phyloP scores from a whole-genome alignment of 2,797 vertebrate genomes.

The Microctenopoma lineatum region DNA sequence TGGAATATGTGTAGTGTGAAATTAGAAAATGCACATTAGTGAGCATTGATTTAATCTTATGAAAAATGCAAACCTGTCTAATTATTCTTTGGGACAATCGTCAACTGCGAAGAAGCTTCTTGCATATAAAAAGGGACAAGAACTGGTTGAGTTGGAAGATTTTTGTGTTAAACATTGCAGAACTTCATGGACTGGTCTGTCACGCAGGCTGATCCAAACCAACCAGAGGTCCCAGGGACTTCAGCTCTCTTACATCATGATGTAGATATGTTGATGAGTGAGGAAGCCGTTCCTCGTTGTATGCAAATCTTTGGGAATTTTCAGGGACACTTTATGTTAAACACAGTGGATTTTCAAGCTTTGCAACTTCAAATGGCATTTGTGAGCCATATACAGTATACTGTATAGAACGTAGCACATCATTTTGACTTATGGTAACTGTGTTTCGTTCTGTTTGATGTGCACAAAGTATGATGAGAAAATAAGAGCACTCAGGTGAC shows the following conservation, averaged over 20 bases:
- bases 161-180: slow-evolving; percentile 33
- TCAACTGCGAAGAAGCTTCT: slow-evolving; percentile 72
- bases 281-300: slow-evolving; percentile 52
- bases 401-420: slow-evolving; percentile 11
- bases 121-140: slow-evolving; percentile 46
- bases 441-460: background rate
- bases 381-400: slow-evolving; percentile 17
- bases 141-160: slow-evolving; percentile 46
- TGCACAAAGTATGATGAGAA: slow-evolving; percentile 12
- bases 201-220: slow-evolving; percentile 49
- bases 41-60: slow-evolving; percentile 73
- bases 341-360: slow-evolving; percentile 75
- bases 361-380: slow-evolving; percentile 64
- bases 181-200: slow-evolving; percentile 49
- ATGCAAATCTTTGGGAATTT: slow-evolving; percentile 70
- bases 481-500: slow-evolving; percentile 23
- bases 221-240: slow-evolving; percentile 52
- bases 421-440: background rate
- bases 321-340: slow-evolving; percentile 48
- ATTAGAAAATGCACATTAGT: slow-evolving; percentile 74
- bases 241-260: slow-evolving; percentile 63
- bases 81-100: slow-evolving; percentile 70
- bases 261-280: slow-evolving; percentile 51
- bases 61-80: slow-evolving; percentile 76
- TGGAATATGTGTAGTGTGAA: slow-evolving; percentile 60